Evolutionary conservation across 2,797 vertebrate species (phyloP), one percentile per base, ranked within the genome.

Genomic region (Alouatta caraya): DNA sequence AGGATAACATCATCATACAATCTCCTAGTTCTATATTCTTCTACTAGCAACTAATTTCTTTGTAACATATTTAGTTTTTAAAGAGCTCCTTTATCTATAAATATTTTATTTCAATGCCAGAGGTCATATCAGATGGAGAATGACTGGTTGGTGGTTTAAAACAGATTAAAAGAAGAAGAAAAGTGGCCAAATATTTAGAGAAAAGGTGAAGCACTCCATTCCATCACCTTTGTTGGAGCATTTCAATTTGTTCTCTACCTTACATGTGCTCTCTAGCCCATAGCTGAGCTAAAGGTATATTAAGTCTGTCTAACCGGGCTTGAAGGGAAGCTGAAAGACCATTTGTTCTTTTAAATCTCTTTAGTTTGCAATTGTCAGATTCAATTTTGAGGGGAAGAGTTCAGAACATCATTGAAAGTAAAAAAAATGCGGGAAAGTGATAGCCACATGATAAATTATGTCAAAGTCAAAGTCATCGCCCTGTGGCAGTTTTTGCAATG

Each of bases 291-390:
- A 1, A 98, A 97, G 96, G 96, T 97, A 90, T 91, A 4, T 98
- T 97, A 98, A 96, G 39, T 89, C 70, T 97, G 78, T 97, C 88
- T 97, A 92, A 96, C 94, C 11, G 83, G 97, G 95, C 98, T 98
- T 95, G 92, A 96, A 98, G 97, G 94, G 94, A 98, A 92, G 89
- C 90, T 91, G 90, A 75, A 95, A 95, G 97, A 57, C 67, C 79
- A 76, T 98, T 98, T 98, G 96, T 98, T 98, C 93, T 97, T 97
- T 98, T 97, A 97, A 98, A 98, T 97, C 86, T 93, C 89, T 97
- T 97, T 97, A 93, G 96, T 97, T 98, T 97, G 96, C 98, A 98
- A n/a, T 97, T 98, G 98, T 98, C 98, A 96, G 91, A 94, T 98
- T 98, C 95, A 97, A 48, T 98, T 98, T 98, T 83, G 89, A 90